A percentile compares a stretch with the other conserved stretches of the same genome.
Conservation (phyloP, 1,140 invertebrate species). For the Orussus abietinus region DNA sequence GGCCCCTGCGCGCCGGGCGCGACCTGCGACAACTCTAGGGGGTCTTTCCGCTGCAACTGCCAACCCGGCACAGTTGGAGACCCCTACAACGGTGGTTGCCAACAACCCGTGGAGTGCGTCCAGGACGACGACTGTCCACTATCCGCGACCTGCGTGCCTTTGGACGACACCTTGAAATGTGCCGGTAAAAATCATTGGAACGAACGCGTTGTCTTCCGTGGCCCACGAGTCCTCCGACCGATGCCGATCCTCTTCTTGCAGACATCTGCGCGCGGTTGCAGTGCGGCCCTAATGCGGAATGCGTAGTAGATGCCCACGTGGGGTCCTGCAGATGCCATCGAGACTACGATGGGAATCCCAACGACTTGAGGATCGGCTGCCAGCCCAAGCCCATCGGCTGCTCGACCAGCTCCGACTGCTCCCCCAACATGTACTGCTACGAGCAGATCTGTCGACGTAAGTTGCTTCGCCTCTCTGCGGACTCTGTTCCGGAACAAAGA, state of each 20-base stretch:
- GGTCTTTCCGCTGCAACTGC: slow-evolving; percentile 78
- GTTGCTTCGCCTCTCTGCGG: too few species aligned
- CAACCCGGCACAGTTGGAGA: slow-evolving; percentile 74
- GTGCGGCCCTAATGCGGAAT: slow-evolving; percentile 83
- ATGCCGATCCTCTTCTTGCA: slow-evolving; percentile 40
- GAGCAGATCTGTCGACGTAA: slow-evolving; percentile 75
- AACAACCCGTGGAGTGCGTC: slow-evolving; percentile 71
- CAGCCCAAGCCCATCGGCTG: slow-evolving; percentile 71
- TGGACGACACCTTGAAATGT: slow-evolving; percentile 70
- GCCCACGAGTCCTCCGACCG: too few species aligned
- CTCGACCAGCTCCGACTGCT: slow-evolving; percentile 67
- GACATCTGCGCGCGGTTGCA: slow-evolving; percentile 71
- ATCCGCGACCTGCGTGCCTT: slow-evolving; percentile 68
- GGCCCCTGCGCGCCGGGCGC: slow-evolving; percentile 79
- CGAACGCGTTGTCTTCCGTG: too few species aligned
- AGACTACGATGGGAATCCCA: slow-evolving; percentile 74
- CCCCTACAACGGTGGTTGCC: slow-evolving; percentile 76
- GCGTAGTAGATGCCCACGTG: slow-evolving; percentile 66
- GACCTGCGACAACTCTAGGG: slow-evolving; percentile 75
- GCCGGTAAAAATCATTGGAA: slow-evolving; percentile 49
- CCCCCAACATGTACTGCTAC: slow-evolving; percentile 76
- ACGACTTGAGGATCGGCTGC: slow-evolving; percentile 68
- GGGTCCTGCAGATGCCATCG: slow-evolving; percentile 72
- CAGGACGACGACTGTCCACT: slow-evolving; percentile 73
- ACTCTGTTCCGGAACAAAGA: too few species aligned